Conservation (phyloP, 2,888 invertebrate species). For the Chaetogeoica ovagalla region DNA sequence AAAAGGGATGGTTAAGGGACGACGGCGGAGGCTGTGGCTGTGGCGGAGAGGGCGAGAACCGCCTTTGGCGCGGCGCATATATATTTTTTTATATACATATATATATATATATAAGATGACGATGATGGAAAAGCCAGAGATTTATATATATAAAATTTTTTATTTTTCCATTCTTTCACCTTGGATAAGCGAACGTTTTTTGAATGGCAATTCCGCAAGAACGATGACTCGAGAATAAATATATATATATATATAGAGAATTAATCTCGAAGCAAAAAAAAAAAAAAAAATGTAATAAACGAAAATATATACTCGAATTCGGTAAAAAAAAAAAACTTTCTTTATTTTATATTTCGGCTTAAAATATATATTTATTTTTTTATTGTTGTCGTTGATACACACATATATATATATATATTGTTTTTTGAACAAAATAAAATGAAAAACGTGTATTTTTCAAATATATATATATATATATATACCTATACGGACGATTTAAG, state of each 20-base stretch:
- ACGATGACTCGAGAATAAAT: conserved; percentile 49
- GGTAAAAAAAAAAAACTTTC: conserved; percentile 32
- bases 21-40: background rate
- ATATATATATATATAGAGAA: conserved; percentile 20
- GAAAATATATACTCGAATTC: conserved; percentile 4
- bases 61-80: conserved; percentile 37
- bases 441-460: conserved; percentile 18
- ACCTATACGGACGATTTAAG: conserved; percentile 20
- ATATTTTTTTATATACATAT: background rate
- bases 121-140: conserved; percentile 51
- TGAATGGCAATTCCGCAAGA: conserved; percentile 47
- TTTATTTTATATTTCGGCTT: conserved; percentile 32
- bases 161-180: conserved; percentile 48
- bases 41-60: conserved; percentile 23
- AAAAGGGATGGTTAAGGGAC: conserved; percentile 42
- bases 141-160: conserved; percentile 32
- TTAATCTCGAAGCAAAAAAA: conserved; percentile 15
- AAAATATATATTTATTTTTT: background rate
- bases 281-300: background rate
- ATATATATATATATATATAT: background rate
- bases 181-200: conserved; percentile 48
- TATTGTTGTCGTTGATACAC: background rate
- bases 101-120: conserved; percentile 35
- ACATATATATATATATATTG: too few species aligned
- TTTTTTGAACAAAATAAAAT: conserved; percentile 1